Evolutionary conservation across 2,113 vertebrate genomes (phyloP).

Genomic region (human): GRCh38 chr3:149526501-149527000

Average conservation of each 20-base stretch:
- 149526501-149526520: not conserved
- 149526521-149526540: not conserved
- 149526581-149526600: not conserved
- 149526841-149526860: not conserved
- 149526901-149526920: not conserved
- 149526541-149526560: not conserved
- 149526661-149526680: not conserved
- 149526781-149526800: not conserved
- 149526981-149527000: not conserved
- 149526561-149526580: not conserved
- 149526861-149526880: not conserved
- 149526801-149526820: not conserved
- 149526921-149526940: constrained; percentile 11
- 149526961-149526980: not conserved
- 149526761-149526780: not conserved
- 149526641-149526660: not conserved
- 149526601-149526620: not conserved
- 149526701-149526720: not conserved
- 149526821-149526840: not conserved
- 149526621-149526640: not conserved
- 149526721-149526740: not conserved
- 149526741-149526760: not conserved
- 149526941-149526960: constrained; percentile 3
- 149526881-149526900: not conserved
- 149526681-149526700: not conserved